Evolutionary conservation across 2,797 vertebrate genomes (phyloP).

Genomic region (Neosalanx taihuensis): DNA sequence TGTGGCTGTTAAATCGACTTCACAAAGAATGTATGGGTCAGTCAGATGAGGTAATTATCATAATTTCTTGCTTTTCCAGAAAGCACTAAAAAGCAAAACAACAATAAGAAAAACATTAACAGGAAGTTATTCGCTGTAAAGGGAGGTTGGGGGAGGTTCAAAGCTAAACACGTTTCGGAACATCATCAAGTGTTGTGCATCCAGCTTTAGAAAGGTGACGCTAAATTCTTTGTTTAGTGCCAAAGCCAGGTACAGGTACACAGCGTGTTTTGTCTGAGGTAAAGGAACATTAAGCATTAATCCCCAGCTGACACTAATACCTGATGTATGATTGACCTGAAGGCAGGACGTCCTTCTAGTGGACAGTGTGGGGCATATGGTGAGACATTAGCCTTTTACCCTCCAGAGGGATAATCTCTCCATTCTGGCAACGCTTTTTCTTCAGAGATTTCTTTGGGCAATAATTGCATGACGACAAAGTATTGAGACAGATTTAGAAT

Average conservation of each 20-base stretch:
- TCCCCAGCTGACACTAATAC: conserved; percentile 85
- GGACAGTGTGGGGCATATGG: conserved; percentile 76
- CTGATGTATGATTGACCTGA: conserved; percentile 80
- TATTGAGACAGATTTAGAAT: conserved; percentile 70
- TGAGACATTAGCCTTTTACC: conserved; percentile 75
- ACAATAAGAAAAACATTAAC: conserved; percentile 3
- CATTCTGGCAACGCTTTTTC: conserved; percentile 73
- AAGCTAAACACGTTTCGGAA: conserved; percentile 10
- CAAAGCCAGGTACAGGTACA: conserved; percentile 42
- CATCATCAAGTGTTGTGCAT: not conserved
- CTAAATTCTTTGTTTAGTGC: too few relatives aligned
- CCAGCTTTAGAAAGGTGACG: too few relatives aligned
- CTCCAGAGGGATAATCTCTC: conserved; percentile 76
- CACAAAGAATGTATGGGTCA: conserved; percentile 55
- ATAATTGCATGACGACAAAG: conserved; percentile 80
- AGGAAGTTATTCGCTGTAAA: not conserved
- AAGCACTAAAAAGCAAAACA: conserved; percentile 42
- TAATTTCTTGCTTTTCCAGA: conserved; percentile 51
- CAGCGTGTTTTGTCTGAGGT: conserved; percentile 59
- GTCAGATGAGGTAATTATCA: conserved; percentile 70
- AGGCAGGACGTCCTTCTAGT: conserved; percentile 69
- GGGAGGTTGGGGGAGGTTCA: not conserved
- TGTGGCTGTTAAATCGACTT: conserved; percentile 69
- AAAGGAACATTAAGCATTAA: conserved; percentile 74
- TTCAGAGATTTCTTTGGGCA: conserved; percentile 78